A percentile compares a stretch with the other conserved stretches of the same genome.
phyloP scores from a whole-genome alignment of 1,140 invertebrate species.

The Macrosteles quadrilineatus region DNA sequence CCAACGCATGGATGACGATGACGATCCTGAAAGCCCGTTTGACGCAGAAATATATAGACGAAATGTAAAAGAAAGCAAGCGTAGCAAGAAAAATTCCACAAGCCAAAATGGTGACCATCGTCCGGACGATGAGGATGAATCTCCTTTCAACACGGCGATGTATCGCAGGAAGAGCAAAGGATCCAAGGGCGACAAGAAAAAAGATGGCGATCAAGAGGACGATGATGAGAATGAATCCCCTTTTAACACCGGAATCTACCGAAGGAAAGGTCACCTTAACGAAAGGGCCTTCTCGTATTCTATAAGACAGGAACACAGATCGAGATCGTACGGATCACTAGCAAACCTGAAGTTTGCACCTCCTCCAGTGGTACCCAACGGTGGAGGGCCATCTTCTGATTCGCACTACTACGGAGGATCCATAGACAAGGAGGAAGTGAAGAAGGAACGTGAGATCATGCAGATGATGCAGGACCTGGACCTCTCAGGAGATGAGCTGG shows the following conservation, averaged over 20 bases:
- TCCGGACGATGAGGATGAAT: slow-evolving; percentile 63
- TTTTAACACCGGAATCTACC: slow-evolving; percentile 84
- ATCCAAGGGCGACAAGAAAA: slow-evolving; percentile 26
- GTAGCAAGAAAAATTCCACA: slow-evolving; percentile 1
- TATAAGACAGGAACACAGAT: slow-evolving; percentile 88
- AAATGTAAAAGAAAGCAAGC: slow-evolving; percentile 37
- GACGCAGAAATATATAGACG: slow-evolving; percentile 26
- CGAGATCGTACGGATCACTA: slow-evolving; percentile 84
- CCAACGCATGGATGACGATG: slow-evolving; percentile 40
- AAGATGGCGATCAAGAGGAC: slow-evolving; percentile 31
- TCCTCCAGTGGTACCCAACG: slow-evolving; percentile 51
- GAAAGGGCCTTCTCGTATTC: slow-evolving; percentile 93
- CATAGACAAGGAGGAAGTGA: slow-evolving; percentile 62
- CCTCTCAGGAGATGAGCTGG: slow-evolving; percentile 74
- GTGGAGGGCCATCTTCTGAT: slow-evolving; percentile 33
- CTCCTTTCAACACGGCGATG: slow-evolving; percentile 78
- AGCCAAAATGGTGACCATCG: slow-evolving; percentile 47
- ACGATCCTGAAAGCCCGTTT: slow-evolving; percentile 30
- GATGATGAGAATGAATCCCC: slow-evolving; percentile 61
- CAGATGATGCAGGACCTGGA: slow-evolving; percentile 87
- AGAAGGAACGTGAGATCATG: slow-evolving; percentile 88
- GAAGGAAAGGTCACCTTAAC: slow-evolving; percentile 88
- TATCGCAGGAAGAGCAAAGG: slow-evolving; percentile 69
- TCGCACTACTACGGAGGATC: slow-evolving; percentile 32
- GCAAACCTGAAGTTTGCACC: slow-evolving; percentile 82